Percentiles rank a stretch among this genome's conserved stretches.
Evolutionary conservation across 2,113 vertebrate genomes (phyloP).

Genomic region (Grallaria varia): DNA sequence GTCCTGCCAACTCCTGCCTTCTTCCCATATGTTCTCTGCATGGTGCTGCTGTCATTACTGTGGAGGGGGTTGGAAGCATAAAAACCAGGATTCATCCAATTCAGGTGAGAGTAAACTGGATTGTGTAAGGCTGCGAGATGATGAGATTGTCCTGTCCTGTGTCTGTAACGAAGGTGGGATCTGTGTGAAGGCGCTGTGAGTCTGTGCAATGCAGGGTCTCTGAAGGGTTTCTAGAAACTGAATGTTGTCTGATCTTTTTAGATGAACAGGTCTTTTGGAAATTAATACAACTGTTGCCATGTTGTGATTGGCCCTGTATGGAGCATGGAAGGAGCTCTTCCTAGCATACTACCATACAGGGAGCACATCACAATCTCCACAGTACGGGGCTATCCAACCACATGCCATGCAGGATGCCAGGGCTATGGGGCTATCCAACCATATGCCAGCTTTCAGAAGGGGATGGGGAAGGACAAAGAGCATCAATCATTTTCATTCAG

Average conservation of each 20-base stretch:
- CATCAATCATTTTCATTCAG: neutral
- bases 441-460: neutral
- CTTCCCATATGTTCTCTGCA: conserved; percentile 83
- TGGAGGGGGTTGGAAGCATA: conserved; percentile 83
- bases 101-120: conserved; percentile 70
- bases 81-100: conserved; percentile 82
- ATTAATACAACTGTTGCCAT: neutral
- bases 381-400: neutral
- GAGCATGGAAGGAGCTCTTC: neutral
- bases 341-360: neutral
- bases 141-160: neutral
- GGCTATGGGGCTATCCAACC: too few species aligned
- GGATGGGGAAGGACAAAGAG: neutral
- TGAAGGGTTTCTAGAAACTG: neutral
- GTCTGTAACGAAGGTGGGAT: neutral
- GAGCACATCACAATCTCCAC: neutral
- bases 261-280: neutral
- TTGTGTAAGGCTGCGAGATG: neutral
- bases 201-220: neutral
- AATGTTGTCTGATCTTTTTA: neutral
- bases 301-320: neutral
- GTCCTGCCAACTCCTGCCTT: conserved; percentile 80
- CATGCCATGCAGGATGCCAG: too few species aligned
- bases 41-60: conserved; percentile 81
- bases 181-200: neutral